Base-by-base conservation (phyloP, 2,888 invertebrate genomes). In the Catocala fraxini region DNA sequence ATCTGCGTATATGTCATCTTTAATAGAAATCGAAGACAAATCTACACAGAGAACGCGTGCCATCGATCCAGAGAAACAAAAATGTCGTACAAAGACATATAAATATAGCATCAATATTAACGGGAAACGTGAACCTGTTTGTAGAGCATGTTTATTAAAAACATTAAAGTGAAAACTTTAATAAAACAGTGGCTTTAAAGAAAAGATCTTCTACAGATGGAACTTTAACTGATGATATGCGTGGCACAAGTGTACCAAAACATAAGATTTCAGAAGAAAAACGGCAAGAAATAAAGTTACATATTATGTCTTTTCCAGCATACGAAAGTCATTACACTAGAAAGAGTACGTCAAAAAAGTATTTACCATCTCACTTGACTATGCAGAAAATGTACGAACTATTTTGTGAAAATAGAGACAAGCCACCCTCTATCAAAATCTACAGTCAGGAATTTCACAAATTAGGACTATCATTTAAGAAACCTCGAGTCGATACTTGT, bases 391-490 rank as follows among this genome's bases (percentile, higher is more conserved):
- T 52, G 13, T 42, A 52, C 15, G n/a, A 15, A 9, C 39, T 52
- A 25, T 43, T 13, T 15, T 41, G 41, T 41, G 9, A 25, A 0
- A 25, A 52, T 11, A 0, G 25, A 12, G n/a, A 52, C 5, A 52
- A 11, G 1, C 42, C 52, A 15, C 15, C 41, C n/a, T 42, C 42
- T 9, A 42, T n/a, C 13, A 52, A 12, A 10, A 42, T 42, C 25
- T 25, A 42, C n/a, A 52, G 42, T n/a, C 39, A 52, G 10, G 52
- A 41, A 10, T 52, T 52, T 10, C 4, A 49, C 9, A 49, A 33
- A n/a, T 25, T 49, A 25, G 4, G n/a, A 25, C n/a, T 49, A n/a
- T 49, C 42, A 41, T 52, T 42, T 11, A 52, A 52, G 12, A 52
- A 52, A 13, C 52, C 42, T 1, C n/a, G n/a, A 2, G 46, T 46